phyloP scores from a whole-genome alignment of 2,888 invertebrate genomes.

The Aleiodes testaceus region DNA sequence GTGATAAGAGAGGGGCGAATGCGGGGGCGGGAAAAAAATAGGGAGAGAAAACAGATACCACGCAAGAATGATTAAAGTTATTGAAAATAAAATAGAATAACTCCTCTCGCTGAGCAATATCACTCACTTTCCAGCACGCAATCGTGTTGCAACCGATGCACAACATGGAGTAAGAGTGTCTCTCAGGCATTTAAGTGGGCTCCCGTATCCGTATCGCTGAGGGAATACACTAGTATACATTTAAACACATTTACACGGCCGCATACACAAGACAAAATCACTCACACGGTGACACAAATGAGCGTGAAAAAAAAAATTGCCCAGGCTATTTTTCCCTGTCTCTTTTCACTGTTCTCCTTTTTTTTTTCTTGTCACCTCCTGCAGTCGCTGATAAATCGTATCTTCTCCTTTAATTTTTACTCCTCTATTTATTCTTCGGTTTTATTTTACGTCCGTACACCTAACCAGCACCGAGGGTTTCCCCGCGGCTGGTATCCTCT shows the following conservation, averaged over 20 bases:
- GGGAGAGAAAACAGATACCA: conserved; percentile 14
- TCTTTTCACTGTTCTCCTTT: conserved; percentile 31
- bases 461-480: conserved; percentile 38
- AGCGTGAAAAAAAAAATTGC: conserved; percentile 22
- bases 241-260: conserved; percentile 31
- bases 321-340: conserved; percentile 21
- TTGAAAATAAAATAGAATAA: conserved; percentile 24
- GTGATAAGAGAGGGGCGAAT: conserved; percentile 24
- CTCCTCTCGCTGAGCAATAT: conserved; percentile 41
- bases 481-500: conserved; percentile 42
- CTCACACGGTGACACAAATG: conserved; percentile 9
- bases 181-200: conserved; percentile 65
- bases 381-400: not conserved
- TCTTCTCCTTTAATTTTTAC: conserved; percentile 4
- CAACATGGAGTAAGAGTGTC: conserved; percentile 69
- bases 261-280: conserved; percentile 27
- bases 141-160: conserved; percentile 66
- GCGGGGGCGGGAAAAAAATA: conserved; percentile 27
- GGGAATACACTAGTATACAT: conserved; percentile 37
- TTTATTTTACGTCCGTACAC: conserved; percentile 24
- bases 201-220: conserved; percentile 54
- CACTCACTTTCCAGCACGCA: conserved; percentile 68
- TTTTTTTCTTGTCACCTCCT: conserved; percentile 29
- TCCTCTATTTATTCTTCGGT: not conserved
- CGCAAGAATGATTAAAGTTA: conserved; percentile 15